phyloP scores from a whole-genome alignment of 2,113 vertebrate species.

The Panurus biarmicus region DNA sequence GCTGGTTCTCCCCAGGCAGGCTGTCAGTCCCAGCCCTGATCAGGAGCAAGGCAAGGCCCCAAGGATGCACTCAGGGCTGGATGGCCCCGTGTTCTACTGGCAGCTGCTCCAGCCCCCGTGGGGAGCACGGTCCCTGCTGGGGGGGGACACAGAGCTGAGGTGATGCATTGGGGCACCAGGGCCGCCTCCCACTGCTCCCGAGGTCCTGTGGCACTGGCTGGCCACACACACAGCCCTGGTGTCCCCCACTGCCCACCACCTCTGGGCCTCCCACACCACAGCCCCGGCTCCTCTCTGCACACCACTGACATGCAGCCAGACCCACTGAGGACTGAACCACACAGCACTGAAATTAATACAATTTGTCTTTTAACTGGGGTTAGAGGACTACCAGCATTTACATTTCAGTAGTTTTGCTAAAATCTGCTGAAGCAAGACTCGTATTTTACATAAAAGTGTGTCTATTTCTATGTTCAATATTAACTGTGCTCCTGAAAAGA shows the following conservation, averaged over 20 bases:
- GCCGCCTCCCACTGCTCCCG: neutral
- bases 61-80: rapidly evolving
- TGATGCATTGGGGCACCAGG: rapidly evolving
- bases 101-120: neutral
- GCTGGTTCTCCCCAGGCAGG: neutral
- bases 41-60: rapidly evolving
- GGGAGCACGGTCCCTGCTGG: neutral
- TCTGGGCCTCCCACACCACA: neutral
- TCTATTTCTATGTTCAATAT: conserved; percentile 17
- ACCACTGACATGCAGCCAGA: neutral
- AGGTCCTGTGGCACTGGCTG: neutral
- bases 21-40: neutral
- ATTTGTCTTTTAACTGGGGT: neutral
- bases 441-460: neutral
- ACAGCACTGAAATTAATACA: neutral
- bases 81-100: neutral
- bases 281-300: neutral
- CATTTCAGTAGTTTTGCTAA: neutral
- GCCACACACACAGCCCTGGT: neutral
- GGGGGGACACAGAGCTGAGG: neutral
- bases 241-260: neutral
- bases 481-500: neutral
- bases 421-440: neutral
- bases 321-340: neutral
- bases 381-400: neutral